phyloP scores from a whole-genome alignment of 2,888 invertebrate genomes.

The Watsonalla binaria region DNA sequence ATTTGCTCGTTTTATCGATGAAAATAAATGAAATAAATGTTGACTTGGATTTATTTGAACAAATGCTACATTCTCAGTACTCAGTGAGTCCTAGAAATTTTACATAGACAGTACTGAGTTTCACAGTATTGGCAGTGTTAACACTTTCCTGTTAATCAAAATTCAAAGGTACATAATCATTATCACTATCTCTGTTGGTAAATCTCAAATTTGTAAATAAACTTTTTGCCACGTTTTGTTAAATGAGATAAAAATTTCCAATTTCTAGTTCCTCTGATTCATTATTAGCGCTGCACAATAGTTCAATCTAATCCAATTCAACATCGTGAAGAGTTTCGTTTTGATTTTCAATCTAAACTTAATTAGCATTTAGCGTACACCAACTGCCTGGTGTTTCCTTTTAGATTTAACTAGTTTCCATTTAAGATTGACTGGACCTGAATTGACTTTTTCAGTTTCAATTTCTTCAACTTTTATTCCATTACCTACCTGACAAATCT shows the following conservation, averaged over 20 bases:
- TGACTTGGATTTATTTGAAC: too few relatives aligned
- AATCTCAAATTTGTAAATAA: background rate
- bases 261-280: background rate
- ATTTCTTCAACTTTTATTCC: background rate
- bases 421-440: background rate
- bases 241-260: background rate
- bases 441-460: background rate
- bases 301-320: constrained; percentile 2
- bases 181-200: too few relatives aligned
- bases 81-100: too few relatives aligned
- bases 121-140: too few relatives aligned
- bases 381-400: background rate
- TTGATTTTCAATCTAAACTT: constrained; percentile 3
- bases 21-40: background rate
- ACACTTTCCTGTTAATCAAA: too few relatives aligned
- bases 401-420: background rate
- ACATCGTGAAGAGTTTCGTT: background rate
- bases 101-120: too few relatives aligned
- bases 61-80: too few relatives aligned
- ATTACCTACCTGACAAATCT: background rate
- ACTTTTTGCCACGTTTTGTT: background rate
- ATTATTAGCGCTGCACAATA: background rate
- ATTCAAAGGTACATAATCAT: too few relatives aligned
- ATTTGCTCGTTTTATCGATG: background rate
- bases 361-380: constrained; percentile 1